Evolutionary conservation across 1,140 invertebrate genomes (phyloP), one percentile per base, ranked within the genome.

Genomic region (Scylla paramamosain): DNA sequence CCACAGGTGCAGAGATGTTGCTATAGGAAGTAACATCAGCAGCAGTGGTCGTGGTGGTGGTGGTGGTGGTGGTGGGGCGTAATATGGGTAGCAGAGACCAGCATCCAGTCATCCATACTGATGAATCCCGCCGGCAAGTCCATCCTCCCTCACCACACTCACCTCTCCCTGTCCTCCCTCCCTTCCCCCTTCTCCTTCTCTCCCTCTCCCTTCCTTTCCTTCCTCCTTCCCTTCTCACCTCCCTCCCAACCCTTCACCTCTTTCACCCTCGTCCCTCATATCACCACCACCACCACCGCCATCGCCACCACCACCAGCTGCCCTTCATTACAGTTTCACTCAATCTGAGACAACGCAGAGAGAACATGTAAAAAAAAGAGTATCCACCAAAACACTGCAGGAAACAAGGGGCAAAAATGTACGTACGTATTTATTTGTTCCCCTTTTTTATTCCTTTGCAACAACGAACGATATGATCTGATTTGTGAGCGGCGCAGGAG

Each of bases 71-170:
- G 90, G 29, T 77, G 31, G n/a, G 90, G 90, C 90, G 90, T 91
- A 91, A 91, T 77, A 91, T 91, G 90, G 89, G 90, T 91, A 91
- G 90, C 90, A 91, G 52, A 91, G 90, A 77, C 32, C 59, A 91
- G 28, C 29, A n/a, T 39, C 90, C 28, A 91, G 90, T 91, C 90
- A 91, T 91, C 90, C 90, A 91, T 91, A 91, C 90, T 91, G 90
- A 91, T 91, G 90, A 91, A 7, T 77, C 52, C 90, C 52, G 29
- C 90, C 16, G 90, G 90, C 90, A 31, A 59, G 39, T 28, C n/a
- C 10, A 32, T 77, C 52, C 59, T 77, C 67, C 52, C 29, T 28
- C 31, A 20, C 90, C 67, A 32, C 52, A 67, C 52, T 25, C 90
- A n/a, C 8, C 67, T n/a, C 82, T 31, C 59, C 48, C 20, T 59